Evolutionary conservation across 2,113 vertebrate genomes (phyloP).

Genomic region (Eurypyga helias): DNA sequence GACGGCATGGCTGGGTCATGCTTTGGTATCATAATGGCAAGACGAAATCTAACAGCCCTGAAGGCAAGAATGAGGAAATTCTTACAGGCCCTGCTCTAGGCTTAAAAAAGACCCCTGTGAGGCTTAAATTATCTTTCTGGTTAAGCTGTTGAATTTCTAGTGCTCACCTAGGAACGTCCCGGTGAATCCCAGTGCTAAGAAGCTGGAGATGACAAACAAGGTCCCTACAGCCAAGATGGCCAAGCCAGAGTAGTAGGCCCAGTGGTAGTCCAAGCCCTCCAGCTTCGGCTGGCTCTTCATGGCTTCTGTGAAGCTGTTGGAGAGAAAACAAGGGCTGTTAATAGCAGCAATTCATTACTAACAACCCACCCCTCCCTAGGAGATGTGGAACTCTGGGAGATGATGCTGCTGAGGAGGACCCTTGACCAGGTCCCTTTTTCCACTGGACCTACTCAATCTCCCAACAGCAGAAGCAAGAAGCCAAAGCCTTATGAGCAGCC

Average conservation of each 20-base stretch:
- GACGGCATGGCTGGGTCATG: rapidly evolving
- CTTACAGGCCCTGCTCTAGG: not conserved
- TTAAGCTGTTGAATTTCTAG: not conserved
- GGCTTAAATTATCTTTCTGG: not conserved
- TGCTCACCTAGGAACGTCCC: conserved; percentile 93
- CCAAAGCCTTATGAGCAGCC: not conserved
- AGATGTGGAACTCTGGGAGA: not conserved
- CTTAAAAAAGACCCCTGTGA: not conserved
- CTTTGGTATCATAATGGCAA: not conserved
- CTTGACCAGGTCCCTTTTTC: not conserved
- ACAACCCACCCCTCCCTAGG: not conserved
- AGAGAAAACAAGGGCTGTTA: not conserved
- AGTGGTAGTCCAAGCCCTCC: conserved; percentile 77
- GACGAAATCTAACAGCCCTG: not conserved
- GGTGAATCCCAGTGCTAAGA: conserved; percentile 89
- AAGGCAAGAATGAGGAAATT: not conserved
- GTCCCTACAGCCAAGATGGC: conserved; percentile 77
- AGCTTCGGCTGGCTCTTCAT: conserved; percentile 86
- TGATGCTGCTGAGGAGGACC: not conserved
- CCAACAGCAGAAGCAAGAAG: not conserved
- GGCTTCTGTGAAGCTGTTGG: conserved; percentile 85
- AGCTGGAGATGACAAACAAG: conserved; percentile 90
- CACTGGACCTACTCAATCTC: not conserved
- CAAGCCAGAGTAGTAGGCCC: conserved; percentile 76
- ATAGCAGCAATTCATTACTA: not conserved